Conservation (phyloP, 2,113 vertebrate genomes). For the Deroptyus accipitrinus region DNA sequence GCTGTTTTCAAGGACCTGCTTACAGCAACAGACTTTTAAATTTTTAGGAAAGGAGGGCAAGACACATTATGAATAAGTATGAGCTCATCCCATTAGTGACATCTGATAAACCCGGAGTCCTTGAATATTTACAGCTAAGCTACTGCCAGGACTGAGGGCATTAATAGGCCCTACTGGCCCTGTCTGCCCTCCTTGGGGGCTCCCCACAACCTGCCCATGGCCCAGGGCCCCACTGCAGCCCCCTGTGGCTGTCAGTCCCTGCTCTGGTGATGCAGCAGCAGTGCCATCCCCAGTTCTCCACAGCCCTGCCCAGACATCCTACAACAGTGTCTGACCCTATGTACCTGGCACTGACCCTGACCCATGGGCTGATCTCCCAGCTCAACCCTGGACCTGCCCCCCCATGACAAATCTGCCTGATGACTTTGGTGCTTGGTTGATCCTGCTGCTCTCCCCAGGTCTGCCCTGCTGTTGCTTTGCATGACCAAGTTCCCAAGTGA, state of each 20-base stretch:
- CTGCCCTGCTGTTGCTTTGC: not conserved
- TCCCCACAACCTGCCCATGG: fast-evolving
- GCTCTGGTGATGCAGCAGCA: fast-evolving
- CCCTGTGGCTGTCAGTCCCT: not conserved
- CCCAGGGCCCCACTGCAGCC: not conserved
- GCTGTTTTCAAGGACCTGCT: not conserved
- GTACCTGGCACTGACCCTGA: not conserved
- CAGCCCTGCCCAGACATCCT: not conserved
- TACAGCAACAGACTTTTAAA: not conserved
- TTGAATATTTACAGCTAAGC: not conserved
- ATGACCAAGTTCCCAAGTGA: not conserved
- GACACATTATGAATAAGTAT: not conserved
- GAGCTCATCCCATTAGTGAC: not conserved
- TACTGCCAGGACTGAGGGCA: not conserved
- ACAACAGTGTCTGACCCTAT: not conserved
- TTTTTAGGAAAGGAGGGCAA: slow-evolving; percentile 4
- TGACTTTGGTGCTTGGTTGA: not conserved
- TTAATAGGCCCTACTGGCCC: not conserved
- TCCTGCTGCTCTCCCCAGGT: not conserved
- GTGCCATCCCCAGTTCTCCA: not conserved
- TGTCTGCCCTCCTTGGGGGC: not conserved
- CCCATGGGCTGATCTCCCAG: not conserved
- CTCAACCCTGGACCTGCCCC: not conserved
- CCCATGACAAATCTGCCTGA: not conserved
- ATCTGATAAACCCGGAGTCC: not conserved